phyloP scores from a whole-genome alignment of 2,888 invertebrate genomes.

The Pelosia muscerda region DNA sequence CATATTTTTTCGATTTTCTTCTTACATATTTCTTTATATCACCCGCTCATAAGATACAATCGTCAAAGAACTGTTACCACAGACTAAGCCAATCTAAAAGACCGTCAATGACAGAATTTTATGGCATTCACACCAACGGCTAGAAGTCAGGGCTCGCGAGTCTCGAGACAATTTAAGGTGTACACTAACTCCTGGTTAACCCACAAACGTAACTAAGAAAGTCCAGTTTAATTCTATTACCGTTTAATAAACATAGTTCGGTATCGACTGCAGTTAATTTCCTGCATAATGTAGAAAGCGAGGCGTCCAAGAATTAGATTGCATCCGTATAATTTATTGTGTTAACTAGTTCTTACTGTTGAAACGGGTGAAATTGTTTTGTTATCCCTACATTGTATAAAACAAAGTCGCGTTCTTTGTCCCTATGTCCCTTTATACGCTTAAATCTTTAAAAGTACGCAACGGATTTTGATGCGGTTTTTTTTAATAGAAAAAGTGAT shows the following conservation, averaged over 20 bases:
- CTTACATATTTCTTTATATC: neutral
- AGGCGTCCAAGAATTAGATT: slow-evolving; percentile 38
- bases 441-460: too few relatives aligned
- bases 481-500: too few relatives aligned
- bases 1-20: too few relatives aligned
- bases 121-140: neutral
- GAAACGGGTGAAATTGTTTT: too few relatives aligned
- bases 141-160: slow-evolving; percentile 7
- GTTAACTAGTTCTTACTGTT: too few relatives aligned
- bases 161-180: slow-evolving; percentile 8
- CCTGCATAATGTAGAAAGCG: slow-evolving; percentile 35
- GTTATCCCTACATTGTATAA: too few relatives aligned
- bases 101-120: neutral
- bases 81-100: neutral
- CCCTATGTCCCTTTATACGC: too few relatives aligned
- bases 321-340: slow-evolving; percentile 47
- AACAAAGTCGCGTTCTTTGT: too few relatives aligned
- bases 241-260: slow-evolving; percentile 40
- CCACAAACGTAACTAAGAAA: slow-evolving; percentile 35
- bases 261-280: slow-evolving; percentile 26
- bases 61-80: neutral
- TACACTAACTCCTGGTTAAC: slow-evolving; percentile 13
- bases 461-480: too few relatives aligned
- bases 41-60: neutral
- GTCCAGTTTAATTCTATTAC: slow-evolving; percentile 45